A percentile compares a stretch with the other conserved stretches of the same genome.
Conservation (phyloP, 2,888 invertebrate species). For the Ceraclea dissimilis region DNA sequence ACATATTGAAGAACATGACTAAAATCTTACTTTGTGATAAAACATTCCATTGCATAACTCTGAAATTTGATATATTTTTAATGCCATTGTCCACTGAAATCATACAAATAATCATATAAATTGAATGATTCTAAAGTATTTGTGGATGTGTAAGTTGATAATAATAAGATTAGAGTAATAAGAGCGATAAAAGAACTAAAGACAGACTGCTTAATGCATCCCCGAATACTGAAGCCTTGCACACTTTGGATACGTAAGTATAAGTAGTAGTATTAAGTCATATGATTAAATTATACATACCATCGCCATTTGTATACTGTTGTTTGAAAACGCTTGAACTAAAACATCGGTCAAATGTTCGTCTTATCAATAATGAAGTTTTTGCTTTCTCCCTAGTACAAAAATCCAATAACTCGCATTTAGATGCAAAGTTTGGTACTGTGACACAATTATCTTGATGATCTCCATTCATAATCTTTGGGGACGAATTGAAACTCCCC, state of each 20-base stretch:
- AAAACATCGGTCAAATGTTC: conserved; percentile 9
- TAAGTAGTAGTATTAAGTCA: no score
- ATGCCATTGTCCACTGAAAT: no score
- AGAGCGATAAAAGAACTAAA: neutral
- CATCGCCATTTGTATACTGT: neutral
- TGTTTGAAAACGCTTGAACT: neutral
- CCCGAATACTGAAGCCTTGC: neutral
- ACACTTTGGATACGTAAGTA: no score
- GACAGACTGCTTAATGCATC: neutral
- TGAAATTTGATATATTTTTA: neutral
- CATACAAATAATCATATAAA: no score
- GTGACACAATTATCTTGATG: conserved; percentile 51
- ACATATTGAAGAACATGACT: no score
- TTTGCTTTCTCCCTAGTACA: conserved; percentile 11
- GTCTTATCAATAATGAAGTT: conserved; percentile 7
- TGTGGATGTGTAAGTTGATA: no score
- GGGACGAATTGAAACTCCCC: conserved; percentile 65
- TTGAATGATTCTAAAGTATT: no score
- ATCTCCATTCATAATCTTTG: conserved; percentile 56
- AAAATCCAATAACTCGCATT: conserved; percentile 43
- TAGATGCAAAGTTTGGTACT: conserved; percentile 40
- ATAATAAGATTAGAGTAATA: neutral
- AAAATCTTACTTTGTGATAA: conserved; percentile 64
- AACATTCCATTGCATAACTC: conserved; percentile 62
- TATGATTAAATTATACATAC: neutral